Conservation (phyloP, 1,140 invertebrate genomes). For the Atta colombica region DNA sequence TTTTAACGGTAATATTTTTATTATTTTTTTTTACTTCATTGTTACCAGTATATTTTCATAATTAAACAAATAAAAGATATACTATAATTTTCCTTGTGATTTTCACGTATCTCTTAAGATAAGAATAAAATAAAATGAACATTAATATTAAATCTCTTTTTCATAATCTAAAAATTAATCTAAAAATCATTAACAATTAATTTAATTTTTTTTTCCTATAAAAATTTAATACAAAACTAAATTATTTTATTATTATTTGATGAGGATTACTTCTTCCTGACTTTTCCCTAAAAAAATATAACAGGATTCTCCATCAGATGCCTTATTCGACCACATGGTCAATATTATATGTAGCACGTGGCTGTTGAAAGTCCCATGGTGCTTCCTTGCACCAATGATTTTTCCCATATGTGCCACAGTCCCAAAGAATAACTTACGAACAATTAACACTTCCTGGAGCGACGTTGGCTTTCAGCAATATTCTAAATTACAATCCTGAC, state of each 20-base stretch:
- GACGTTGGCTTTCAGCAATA: slow-evolving; percentile 42
- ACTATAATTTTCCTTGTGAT: neutral
- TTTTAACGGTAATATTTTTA: too few relatives aligned
- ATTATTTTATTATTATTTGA: neutral
- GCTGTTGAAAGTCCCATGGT: slow-evolving; percentile 48
- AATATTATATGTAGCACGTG: slow-evolving; percentile 71
- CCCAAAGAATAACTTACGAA: slow-evolving; percentile 69
- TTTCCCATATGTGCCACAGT: slow-evolving; percentile 61
- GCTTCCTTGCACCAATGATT: slow-evolving; percentile 65
- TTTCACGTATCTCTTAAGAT: neutral
- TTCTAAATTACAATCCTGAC: slow-evolving; percentile 40
- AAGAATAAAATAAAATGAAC: neutral
- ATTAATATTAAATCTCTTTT: neutral
- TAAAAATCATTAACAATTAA: too few relatives aligned
- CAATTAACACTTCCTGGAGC: slow-evolving; percentile 77
- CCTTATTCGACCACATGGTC: slow-evolving; percentile 60
- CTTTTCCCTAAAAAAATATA: slow-evolving; percentile 38
- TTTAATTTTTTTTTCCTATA: neutral
- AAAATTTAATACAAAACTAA: neutral
- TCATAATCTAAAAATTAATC: too few relatives aligned
- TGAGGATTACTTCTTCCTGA: slow-evolving; percentile 17
- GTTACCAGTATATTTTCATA: neutral
- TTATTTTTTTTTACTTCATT: too few relatives aligned
- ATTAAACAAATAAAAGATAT: neutral
- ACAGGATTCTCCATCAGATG: slow-evolving; percentile 49